Evolutionary conservation across 1,140 invertebrate genomes (phyloP).

Genomic region (Drosophila repleta): DNA sequence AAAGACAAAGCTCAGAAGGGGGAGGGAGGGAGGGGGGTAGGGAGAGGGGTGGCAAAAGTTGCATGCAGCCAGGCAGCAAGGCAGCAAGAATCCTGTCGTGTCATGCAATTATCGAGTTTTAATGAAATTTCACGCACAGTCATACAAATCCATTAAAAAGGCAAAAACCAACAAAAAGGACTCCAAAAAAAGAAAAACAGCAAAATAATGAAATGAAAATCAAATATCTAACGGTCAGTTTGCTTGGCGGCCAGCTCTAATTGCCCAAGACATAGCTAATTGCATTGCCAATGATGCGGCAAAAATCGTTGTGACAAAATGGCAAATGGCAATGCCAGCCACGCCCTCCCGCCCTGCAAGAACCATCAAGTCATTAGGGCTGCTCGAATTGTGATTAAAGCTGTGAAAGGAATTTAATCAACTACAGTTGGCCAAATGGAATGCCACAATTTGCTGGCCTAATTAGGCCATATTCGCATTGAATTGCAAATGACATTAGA

Average conservation of each 20-base stretch:
- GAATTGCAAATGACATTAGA: slow-evolving; percentile 73
- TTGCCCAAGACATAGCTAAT: slow-evolving; percentile 69
- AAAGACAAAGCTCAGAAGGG: slow-evolving; percentile 6
- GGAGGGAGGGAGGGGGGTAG: background rate
- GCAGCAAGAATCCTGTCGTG: slow-evolving; percentile 62
- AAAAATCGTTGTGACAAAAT: slow-evolving; percentile 43
- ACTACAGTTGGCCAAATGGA: slow-evolving; percentile 35
- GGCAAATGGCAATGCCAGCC: no score
- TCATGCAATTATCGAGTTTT: slow-evolving; percentile 81
- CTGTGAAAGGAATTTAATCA: slow-evolving; percentile 31
- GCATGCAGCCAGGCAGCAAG: slow-evolving; percentile 1
- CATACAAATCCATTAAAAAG: slow-evolving; percentile 59
- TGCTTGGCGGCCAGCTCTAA: slow-evolving; percentile 46
- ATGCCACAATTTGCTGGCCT: slow-evolving; percentile 10
- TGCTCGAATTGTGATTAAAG: slow-evolving; percentile 68
- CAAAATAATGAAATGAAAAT: background rate
- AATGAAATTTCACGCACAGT: slow-evolving; percentile 76
- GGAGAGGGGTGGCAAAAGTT: slow-evolving; percentile 18
- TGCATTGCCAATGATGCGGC: slow-evolving; percentile 76
- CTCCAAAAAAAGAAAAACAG: slow-evolving; percentile 3
- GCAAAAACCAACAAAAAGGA: slow-evolving; percentile 9
- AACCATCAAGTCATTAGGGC: slow-evolving; percentile 73
- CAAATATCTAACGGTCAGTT: slow-evolving; percentile 18
- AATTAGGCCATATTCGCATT: slow-evolving; percentile 65
- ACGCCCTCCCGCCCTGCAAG: slow-evolving; percentile 4